Percentiles rank a stretch among this genome's conserved stretches.
Conservation (phyloP, 2,797 vertebrate species). For the Acestrorhynchus altus region DNA sequence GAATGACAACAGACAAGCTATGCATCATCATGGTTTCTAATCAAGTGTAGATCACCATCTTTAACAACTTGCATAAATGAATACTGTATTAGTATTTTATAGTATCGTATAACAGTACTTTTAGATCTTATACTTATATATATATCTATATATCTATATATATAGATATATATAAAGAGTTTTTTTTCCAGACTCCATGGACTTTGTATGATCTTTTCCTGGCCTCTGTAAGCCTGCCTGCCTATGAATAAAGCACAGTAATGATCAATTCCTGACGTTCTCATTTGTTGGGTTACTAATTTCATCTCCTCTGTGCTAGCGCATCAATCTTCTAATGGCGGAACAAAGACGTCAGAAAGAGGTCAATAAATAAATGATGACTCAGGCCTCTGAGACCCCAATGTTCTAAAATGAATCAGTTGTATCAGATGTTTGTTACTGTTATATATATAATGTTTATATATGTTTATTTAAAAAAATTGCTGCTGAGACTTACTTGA, state of each 20-base stretch:
- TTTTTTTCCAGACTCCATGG: neutral
- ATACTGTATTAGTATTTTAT: no score
- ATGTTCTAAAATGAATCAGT: neutral
- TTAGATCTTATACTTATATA: neutral
- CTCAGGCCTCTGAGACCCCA: neutral
- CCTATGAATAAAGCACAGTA: slow-evolving; percentile 23
- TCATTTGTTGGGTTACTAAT: neutral
- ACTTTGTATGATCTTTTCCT: neutral
- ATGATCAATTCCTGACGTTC: neutral
- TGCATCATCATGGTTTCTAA: neutral
- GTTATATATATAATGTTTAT: no score
- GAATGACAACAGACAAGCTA: neutral
- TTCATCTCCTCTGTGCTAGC: neutral
- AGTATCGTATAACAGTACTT: neutral
- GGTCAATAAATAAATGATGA: slow-evolving; percentile 5
- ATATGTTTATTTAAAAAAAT: no score
- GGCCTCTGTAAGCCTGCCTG: neutral
- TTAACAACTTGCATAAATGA: no score
- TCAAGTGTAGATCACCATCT: neutral
- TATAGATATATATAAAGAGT: neutral
- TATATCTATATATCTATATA: neutral
- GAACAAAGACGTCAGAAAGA: neutral
- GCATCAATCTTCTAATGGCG: neutral
- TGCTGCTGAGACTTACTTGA: no score
- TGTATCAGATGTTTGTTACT: neutral